Conservation (phyloP, 2,888 invertebrate species). For the Molanna angustata region DNA sequence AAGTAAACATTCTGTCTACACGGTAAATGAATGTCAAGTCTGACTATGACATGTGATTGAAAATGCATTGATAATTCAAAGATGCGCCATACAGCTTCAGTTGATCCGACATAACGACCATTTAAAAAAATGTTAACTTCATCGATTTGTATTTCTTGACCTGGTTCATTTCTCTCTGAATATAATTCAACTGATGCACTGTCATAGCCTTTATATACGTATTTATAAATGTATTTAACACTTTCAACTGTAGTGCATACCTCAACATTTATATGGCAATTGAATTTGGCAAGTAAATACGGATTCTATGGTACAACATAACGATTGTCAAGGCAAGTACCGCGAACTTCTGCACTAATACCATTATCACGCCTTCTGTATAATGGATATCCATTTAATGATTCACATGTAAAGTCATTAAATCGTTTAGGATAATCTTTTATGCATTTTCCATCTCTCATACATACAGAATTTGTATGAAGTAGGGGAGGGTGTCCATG, state of each 20-base stretch:
- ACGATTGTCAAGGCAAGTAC: conserved; percentile 36
- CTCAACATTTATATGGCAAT: conserved; percentile 38
- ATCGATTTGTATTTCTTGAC: conserved; percentile 27
- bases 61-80: conserved; percentile 34
- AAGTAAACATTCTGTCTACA: conserved; percentile 33
- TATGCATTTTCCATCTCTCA: conserved; percentile 32
- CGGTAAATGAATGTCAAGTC: conserved; percentile 39
- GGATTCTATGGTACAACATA: conserved; percentile 38
- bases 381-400: conserved; percentile 35
- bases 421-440: conserved; percentile 37
- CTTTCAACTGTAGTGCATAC: conserved; percentile 34
- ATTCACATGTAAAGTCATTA: conserved; percentile 31
- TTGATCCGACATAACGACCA: conserved; percentile 38
- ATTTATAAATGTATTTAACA: conserved; percentile 37
- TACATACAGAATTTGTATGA: conserved; percentile 19
- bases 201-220: conserved; percentile 36
- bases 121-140: conserved; percentile 37
- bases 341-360: conserved; percentile 22
- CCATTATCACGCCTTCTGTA: conserved; percentile 34
- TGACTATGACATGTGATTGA: conserved; percentile 36
- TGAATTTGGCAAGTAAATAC: conserved; percentile 31
- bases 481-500: no score
- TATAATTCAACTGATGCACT: conserved; percentile 29
- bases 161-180: neutral
- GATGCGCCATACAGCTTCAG: conserved; percentile 40